Conservation (phyloP, 2,797 vertebrate species). For the Gallinago stenura region DNA sequence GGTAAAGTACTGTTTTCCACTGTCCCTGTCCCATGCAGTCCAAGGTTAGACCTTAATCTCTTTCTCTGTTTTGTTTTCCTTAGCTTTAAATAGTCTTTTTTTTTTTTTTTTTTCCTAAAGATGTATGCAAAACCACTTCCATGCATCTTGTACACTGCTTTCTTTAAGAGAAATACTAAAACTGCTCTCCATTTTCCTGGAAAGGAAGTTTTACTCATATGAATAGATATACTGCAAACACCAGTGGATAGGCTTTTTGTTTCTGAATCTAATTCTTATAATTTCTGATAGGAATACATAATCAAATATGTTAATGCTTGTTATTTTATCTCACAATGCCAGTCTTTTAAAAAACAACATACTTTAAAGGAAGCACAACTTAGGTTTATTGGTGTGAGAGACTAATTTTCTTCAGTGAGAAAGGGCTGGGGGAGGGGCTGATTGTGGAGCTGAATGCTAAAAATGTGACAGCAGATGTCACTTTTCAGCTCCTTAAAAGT, state of each 20-base stretch:
- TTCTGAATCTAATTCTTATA: background rate
- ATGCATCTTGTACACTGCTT: background rate
- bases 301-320: background rate
- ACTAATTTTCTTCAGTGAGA: background rate
- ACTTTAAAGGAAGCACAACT: background rate
- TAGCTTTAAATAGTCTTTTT: background rate
- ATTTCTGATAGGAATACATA: background rate
- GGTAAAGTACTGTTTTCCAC: background rate
- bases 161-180: background rate
- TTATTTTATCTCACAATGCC: background rate
- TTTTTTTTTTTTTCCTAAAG: background rate
- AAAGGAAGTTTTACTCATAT: background rate
- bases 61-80: background rate
- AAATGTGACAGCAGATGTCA: background rate
- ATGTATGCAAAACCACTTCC: background rate
- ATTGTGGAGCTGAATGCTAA: background rate
- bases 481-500: background rate
- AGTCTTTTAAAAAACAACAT: background rate
- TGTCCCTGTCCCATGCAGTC: background rate
- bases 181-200: background rate
- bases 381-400: background rate
- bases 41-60: background rate
- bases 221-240: background rate
- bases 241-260: background rate
- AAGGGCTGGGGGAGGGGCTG: fast-evolving